Percentiles rank a stretch among this genome's conserved stretches.
phyloP scores from a whole-genome alignment of 2,113 vertebrate genomes.

The Puffinus mauretanicus region DNA sequence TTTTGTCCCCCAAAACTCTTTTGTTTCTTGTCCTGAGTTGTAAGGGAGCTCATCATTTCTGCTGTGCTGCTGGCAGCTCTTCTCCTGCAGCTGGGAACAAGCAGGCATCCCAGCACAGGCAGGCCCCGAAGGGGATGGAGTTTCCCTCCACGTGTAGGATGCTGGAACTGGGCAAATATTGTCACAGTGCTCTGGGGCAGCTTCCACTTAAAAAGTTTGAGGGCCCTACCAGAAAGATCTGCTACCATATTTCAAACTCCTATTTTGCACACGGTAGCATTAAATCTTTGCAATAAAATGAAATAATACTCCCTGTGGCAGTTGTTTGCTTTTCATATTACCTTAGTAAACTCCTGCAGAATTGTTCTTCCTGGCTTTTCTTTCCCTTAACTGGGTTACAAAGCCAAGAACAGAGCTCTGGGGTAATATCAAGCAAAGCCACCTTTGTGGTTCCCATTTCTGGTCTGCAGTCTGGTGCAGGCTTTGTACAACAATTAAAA shows the following conservation, averaged over 20 bases:
- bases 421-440: not conserved
- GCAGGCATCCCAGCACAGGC: not conserved
- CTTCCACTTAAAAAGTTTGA: not conserved
- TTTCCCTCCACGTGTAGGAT: accelerated
- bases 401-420: not conserved
- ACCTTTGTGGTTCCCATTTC: not conserved
- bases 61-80: not conserved
- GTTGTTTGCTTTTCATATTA: not conserved
- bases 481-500: not conserved
- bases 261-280: not conserved
- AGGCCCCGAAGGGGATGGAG: not conserved
- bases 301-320: not conserved
- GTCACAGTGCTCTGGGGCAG: not conserved
- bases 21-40: not conserved
- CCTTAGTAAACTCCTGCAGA: not conserved
- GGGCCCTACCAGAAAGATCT: not conserved
- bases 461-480: not conserved
- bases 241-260: not conserved
- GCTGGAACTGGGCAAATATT: not conserved
- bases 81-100: not conserved
- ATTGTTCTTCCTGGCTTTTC: not conserved
- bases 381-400: not conserved
- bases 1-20: not conserved
- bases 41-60: not conserved
- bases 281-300: not conserved